phyloP scores from a whole-genome alignment of 2,888 invertebrate genomes.

The Tachina lurida region DNA sequence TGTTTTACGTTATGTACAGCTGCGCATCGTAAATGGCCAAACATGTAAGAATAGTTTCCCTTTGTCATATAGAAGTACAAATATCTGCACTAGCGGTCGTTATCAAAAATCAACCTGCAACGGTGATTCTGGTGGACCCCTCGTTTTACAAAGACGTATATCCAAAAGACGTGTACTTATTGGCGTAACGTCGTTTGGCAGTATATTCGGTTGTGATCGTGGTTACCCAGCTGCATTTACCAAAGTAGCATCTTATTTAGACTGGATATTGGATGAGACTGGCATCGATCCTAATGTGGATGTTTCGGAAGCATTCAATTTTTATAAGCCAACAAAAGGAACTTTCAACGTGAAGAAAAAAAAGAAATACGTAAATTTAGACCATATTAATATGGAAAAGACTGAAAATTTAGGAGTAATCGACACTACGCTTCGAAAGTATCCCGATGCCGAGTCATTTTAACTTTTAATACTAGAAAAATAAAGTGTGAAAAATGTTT shows the following conservation, averaged over 20 bases:
- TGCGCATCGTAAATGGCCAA: slow-evolving; percentile 81
- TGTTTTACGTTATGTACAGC: slow-evolving; percentile 81
- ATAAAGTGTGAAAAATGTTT: not conserved
- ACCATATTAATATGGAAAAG: slow-evolving; percentile 8
- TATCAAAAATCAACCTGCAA: slow-evolving; percentile 82
- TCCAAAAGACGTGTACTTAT: slow-evolving; percentile 78
- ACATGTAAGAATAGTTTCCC: slow-evolving; percentile 82
- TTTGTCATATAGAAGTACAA: slow-evolving; percentile 80
- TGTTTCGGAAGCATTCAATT: slow-evolving; percentile 71
- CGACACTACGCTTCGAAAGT: slow-evolving; percentile 59
- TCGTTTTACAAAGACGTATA: slow-evolving; percentile 78
- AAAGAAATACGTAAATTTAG: slow-evolving; percentile 42
- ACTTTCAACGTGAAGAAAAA: slow-evolving; percentile 72
- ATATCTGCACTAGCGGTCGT: slow-evolving; percentile 82
- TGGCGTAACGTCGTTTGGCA: slow-evolving; percentile 81
- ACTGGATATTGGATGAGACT: slow-evolving; percentile 80
- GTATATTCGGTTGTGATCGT: slow-evolving; percentile 80
- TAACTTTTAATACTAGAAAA: slow-evolving; percentile 10
- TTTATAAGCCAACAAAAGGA: slow-evolving; percentile 74
- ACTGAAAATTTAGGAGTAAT: slow-evolving; percentile 63
- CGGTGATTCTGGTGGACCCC: slow-evolving; percentile 83
- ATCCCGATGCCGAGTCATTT: slow-evolving; percentile 65
- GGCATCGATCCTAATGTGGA: slow-evolving; percentile 76
- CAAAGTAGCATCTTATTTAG: slow-evolving; percentile 80
- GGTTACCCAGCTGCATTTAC: slow-evolving; percentile 81